These are phyloP conservation scores for Podarcis muralis DNA, from an alignment of 2,113 vertebrate genomes.

Conservation along the genomic window DNA sequence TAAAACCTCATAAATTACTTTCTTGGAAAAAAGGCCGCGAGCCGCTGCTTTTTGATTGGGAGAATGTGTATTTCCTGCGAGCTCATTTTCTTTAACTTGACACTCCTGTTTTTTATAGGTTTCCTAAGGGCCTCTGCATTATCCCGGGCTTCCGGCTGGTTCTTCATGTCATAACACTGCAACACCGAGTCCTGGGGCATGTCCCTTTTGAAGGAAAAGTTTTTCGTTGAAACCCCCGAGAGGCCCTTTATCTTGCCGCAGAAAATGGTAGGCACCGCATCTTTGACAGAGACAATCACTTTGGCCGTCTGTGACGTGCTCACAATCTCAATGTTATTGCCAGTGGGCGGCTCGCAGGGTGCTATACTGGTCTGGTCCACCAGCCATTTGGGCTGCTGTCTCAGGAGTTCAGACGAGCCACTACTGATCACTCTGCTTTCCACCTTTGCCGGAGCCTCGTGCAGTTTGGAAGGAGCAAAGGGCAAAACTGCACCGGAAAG, in stretches of 20 bases:
- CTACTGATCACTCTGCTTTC: constrained; percentile 77
- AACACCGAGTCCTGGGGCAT: constrained; percentile 84
- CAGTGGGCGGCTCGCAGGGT: constrained; percentile 78
- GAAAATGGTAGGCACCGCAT: constrained; percentile 92
- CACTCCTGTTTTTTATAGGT: constrained; percentile 89
- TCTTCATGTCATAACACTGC: constrained; percentile 84
- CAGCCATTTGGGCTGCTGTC: constrained; percentile 88
- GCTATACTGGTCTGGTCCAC: constrained; percentile 75
- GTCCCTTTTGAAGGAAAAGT: constrained; percentile 98
- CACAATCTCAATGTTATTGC: constrained; percentile 87
- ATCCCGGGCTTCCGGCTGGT: constrained; percentile 81
- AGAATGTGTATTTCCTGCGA: constrained; percentile 98
- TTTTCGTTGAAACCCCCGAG: constrained; percentile 96
- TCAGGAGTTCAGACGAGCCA: constrained; percentile 79
- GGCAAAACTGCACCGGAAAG: constrained; percentile 56
- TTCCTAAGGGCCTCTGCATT: constrained; percentile 85
- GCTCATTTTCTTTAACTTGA: constrained; percentile 99
- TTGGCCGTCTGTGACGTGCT: constrained; percentile 93
- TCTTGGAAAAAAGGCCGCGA: constrained; percentile 94
- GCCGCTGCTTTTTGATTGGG: constrained; percentile 97
- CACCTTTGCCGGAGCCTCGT: constrained; percentile 59
- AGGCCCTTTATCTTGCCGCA: constrained; percentile 97
- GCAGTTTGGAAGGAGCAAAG: constrained; percentile 63
- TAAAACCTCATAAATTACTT: constrained; percentile 87
- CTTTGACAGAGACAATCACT: constrained; percentile 97